Percentiles rank a stretch among this genome's conserved stretches.
phyloP scores from a whole-genome alignment of 2,888 invertebrate species.

The Brenthis daphne region DNA sequence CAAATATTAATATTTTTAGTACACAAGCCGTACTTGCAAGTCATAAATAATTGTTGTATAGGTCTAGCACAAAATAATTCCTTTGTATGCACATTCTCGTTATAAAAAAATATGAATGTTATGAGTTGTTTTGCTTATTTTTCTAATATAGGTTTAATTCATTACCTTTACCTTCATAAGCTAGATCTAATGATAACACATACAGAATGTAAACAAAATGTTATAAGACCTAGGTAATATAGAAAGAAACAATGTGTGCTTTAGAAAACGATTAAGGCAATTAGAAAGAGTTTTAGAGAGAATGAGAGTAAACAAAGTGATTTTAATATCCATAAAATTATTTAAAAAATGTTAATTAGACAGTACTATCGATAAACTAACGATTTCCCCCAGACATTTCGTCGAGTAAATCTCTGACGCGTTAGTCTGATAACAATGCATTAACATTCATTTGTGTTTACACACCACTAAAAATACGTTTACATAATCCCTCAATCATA shows the following conservation, averaged over 20 bases:
- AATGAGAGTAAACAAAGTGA: conserved; percentile 1
- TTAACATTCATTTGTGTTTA: conserved; percentile 38
- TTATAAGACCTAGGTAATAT: too few species aligned
- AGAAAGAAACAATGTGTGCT: background rate
- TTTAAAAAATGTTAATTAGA: conserved; percentile 32
- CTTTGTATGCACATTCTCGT: conserved; percentile 12
- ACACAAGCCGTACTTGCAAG: too few species aligned
- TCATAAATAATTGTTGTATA: background rate
- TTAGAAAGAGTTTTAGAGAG: background rate
- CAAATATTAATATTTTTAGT: background rate
- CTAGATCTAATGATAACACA: too few species aligned
- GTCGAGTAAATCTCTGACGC: conserved; percentile 20
- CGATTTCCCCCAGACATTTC: conserved; percentile 20
- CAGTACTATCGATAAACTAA: conserved; percentile 18
- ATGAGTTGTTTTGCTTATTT: background rate
- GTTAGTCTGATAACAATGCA: conserved; percentile 33
- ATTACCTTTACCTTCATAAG: too few species aligned
- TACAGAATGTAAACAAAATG: too few species aligned
- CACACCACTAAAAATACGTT: conserved; percentile 29
- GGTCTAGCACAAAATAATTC: conserved; percentile 21
- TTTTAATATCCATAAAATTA: conserved; percentile 12
- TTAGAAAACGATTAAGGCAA: background rate
- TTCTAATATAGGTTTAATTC: background rate
- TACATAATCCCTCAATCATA: conserved; percentile 29
- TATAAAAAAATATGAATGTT: background rate